Evolutionary conservation across 35 echinoderm and acorn worm species (phyloP), one percentile per base, ranked within the genome.

Genomic region (Chiridota heheva): DNA sequence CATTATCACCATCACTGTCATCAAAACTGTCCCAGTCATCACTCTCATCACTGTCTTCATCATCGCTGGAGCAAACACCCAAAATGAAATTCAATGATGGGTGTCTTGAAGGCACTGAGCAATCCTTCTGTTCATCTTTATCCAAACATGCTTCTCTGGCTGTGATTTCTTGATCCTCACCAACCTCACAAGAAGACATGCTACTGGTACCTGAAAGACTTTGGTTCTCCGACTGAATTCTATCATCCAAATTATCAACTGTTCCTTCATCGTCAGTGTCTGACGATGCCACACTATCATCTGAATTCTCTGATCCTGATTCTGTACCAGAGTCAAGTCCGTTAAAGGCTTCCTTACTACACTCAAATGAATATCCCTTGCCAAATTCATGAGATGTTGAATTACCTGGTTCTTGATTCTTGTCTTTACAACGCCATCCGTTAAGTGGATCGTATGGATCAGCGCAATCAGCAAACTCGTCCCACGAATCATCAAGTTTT

Each of bases 401-500:
- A n/a, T n/a, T n/a, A n/a, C n/a, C n/a, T n/a, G n/a, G n/a, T n/a
- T n/a, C n/a, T n/a, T n/a, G n/a, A n/a, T n/a, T n/a, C n/a, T n/a
- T n/a, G n/a, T n/a, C n/a, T n/a, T 59, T 18, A 63, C 83, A 86
- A 2, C 55, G 46, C 83, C 83, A 86, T 8, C 83, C 83, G 35
- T 44, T 63, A 0, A 86, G 83, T 7, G 83, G 83, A 31, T 86
- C 64, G 83, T 76, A 86, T 17, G 83, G 83, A 30, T 86, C 83
- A 16, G 74, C 56, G 12, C 57, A 38, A 24, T 60, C 49, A 33
- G 64, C 46, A 30, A 42, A 44, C 33, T 75, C 70, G 55, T 74
- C 69, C 70, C 83, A 86, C 34, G 56, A 20, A 15, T 66, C 28
- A 5, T 60, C 37, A 5, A 27, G 25, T 31, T 59, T 34, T 10